phyloP scores from a whole-genome alignment of 2,888 invertebrate genomes.

The Didymodactylos carnosus region DNA sequence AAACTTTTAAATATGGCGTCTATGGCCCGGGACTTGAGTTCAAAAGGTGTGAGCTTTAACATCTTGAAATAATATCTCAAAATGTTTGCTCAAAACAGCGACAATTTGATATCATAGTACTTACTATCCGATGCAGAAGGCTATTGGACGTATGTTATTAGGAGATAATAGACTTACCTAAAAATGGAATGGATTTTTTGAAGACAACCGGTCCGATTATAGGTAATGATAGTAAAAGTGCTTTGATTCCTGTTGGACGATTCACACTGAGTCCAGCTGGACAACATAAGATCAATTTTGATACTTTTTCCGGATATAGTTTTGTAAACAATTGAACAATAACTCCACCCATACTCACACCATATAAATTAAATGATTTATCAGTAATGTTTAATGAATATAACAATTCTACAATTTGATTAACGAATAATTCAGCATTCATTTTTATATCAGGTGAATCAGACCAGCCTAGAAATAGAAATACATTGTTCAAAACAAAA shows the following conservation, averaged over 20 bases:
- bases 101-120: too few relatives aligned
- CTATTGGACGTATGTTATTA: too few relatives aligned
- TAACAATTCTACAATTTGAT: not conserved
- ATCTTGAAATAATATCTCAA: too few relatives aligned
- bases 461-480: too few relatives aligned
- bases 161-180: too few relatives aligned
- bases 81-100: too few relatives aligned
- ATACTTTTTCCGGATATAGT: not conserved
- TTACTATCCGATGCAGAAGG: too few relatives aligned
- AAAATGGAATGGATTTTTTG: not conserved
- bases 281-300: not conserved
- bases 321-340: not conserved
- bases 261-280: not conserved
- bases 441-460: not conserved
- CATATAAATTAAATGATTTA: not conserved
- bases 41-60: too few relatives aligned
- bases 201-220: not conserved
- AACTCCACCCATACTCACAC: not conserved
- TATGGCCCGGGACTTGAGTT: too few relatives aligned
- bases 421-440: not conserved
- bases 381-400: not conserved
- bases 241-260: not conserved
- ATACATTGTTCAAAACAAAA: too few relatives aligned
- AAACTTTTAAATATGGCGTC: too few relatives aligned
- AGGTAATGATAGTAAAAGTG: not conserved